Evolutionary conservation across 2,797 vertebrate species (phyloP).

Genomic region (Dipus sagitta): DNA sequence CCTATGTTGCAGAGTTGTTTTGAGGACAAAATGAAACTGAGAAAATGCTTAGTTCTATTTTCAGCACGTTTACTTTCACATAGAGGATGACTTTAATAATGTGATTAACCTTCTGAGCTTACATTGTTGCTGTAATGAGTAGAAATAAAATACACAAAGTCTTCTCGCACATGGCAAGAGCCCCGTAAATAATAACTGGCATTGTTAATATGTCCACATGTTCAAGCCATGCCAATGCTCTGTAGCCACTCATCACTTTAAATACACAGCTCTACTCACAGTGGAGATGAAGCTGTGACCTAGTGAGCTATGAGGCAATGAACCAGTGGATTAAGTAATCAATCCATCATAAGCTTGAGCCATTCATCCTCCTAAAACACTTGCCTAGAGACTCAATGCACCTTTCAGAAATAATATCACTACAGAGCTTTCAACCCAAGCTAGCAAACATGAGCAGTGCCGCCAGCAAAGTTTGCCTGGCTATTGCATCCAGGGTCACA

Average conservation of each 20-base stretch:
- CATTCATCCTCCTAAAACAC: neutral
- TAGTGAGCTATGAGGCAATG: neutral
- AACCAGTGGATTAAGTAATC: neutral
- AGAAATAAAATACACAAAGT: conserved; percentile 11
- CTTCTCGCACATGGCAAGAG: neutral
- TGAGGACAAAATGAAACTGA: conserved; percentile 19
- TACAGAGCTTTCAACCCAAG: neutral
- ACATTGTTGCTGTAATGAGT: neutral
- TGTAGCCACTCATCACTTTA: neutral
- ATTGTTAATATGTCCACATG: neutral
- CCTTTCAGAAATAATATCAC: neutral
- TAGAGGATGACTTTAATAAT: conserved; percentile 1
- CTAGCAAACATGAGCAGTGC: neutral
- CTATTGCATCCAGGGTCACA: neutral
- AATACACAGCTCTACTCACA: neutral
- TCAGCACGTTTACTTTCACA: neutral
- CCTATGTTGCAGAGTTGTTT: neutral
- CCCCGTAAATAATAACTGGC: neutral
- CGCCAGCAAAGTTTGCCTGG: neutral
- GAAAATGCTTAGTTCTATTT: neutral
- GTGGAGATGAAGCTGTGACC: neutral
- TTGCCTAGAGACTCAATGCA: neutral
- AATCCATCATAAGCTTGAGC: neutral
- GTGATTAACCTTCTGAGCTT: conserved; percentile 32
- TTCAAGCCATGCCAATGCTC: neutral